Evolutionary conservation across 2,113 vertebrate species (phyloP).

Genomic region (Pan paniscus): DNA sequence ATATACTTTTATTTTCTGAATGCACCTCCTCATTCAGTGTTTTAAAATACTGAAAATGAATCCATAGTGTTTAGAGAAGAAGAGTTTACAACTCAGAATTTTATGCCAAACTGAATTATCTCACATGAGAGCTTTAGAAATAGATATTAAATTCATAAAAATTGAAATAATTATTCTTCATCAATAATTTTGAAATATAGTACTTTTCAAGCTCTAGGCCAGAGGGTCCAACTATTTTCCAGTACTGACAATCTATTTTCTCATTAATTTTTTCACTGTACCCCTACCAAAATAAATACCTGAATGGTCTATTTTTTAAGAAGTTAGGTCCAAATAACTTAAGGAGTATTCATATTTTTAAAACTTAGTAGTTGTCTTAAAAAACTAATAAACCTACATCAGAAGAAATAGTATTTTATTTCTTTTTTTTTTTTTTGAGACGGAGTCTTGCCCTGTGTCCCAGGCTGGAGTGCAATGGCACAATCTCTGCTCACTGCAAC

Average conservation of each 20-base stretch:
- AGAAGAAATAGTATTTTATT: background rate
- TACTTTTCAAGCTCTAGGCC: background rate
- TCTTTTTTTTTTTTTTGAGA: too few relatives aligned
- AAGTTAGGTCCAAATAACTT: background rate
- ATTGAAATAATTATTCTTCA: background rate
- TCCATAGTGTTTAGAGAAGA: background rate
- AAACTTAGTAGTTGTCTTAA: background rate
- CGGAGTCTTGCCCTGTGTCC: rapidly evolving
- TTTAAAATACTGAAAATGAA: background rate
- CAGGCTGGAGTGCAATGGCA: too few relatives aligned
- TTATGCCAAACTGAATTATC: constrained; percentile 31
- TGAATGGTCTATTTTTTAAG: background rate
- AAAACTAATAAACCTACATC: background rate
- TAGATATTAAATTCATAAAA: background rate
- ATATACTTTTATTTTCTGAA: background rate
- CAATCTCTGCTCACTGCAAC: too few relatives aligned
- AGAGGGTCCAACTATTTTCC: background rate
- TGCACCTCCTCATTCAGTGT: background rate
- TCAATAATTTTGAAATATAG: background rate
- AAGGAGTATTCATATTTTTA: background rate
- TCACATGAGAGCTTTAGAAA: background rate
- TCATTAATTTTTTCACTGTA: background rate
- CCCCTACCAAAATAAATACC: background rate
- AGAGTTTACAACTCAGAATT: background rate
- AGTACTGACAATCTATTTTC: background rate